These are phyloP conservation scores for Drosophila testacea DNA, from an alignment of 2,888 invertebrate genomes.

Conservation along the genomic window DNA sequence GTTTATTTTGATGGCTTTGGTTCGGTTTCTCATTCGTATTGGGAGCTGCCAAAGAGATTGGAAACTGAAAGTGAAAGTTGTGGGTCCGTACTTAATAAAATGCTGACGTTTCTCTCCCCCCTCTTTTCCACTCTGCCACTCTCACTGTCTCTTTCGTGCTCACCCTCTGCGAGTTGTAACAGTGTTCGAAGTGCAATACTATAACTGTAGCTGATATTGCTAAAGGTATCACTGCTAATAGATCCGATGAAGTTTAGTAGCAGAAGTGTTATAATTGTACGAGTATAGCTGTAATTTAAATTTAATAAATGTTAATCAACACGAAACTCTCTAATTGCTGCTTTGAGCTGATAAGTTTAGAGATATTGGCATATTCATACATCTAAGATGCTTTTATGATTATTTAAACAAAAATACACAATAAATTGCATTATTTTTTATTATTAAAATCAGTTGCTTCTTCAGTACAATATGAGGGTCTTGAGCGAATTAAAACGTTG, in stretches of 20 bases:
- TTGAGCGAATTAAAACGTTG: slow-evolving; percentile 11
- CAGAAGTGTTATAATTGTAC: background rate
- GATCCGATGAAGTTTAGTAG: background rate
- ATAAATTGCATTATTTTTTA: background rate
- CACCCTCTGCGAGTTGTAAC: background rate
- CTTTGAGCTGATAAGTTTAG: slow-evolving; percentile 8
- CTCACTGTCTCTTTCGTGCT: background rate
- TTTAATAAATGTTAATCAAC: too few species aligned
- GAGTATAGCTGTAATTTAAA: too few species aligned
- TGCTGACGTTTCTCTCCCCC: slow-evolving; percentile 47
- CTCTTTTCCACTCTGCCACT: background rate
- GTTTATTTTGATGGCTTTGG: slow-evolving; percentile 63
- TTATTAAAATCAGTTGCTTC: background rate
- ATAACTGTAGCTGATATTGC: background rate
- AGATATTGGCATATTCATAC: too few species aligned
- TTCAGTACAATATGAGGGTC: slow-evolving; percentile 17
- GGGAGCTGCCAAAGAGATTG: slow-evolving; percentile 45
- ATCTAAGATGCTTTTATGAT: slow-evolving; percentile 1
- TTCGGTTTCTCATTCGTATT: slow-evolving; percentile 35
- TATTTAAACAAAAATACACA: background rate
- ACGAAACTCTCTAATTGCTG: too few species aligned
- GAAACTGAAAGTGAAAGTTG: slow-evolving; percentile 49
- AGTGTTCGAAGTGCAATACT: slow-evolving; percentile 9
- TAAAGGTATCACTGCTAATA: background rate
- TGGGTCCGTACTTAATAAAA: slow-evolving; percentile 51